A percentile compares a stretch with the other conserved stretches of the same genome.
Conservation (phyloP, 1,140 invertebrate species). For the Paraescarpia echinospica region DNA sequence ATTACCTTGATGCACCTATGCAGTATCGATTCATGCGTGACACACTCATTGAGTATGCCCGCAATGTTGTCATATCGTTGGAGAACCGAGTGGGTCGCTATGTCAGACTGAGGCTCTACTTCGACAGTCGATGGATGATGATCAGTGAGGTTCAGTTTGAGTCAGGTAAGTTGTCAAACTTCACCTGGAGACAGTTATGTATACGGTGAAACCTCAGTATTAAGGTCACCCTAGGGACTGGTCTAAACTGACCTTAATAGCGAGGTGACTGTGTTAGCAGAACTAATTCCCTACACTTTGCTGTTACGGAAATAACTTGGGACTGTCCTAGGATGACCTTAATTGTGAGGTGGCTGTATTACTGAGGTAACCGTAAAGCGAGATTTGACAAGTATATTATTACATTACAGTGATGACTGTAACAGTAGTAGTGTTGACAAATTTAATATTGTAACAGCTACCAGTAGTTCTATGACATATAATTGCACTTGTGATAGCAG, state of each 20-base stretch:
- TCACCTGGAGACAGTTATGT: neutral
- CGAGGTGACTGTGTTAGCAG: neutral
- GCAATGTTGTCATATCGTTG: conserved; percentile 13
- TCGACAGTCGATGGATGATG: conserved; percentile 84
- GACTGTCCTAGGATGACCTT: too few relatives aligned
- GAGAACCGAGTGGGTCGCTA: conserved; percentile 69
- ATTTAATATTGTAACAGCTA: neutral
- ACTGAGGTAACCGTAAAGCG: too few relatives aligned
- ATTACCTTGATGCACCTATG: conserved; percentile 67
- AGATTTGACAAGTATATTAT: neutral
- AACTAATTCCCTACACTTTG: neutral
- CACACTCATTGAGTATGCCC: conserved; percentile 71
- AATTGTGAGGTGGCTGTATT: too few relatives aligned
- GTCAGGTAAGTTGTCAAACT: conserved; percentile 44
- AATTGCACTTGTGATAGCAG: neutral
- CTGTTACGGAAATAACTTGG: neutral
- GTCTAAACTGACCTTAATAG: neutral
- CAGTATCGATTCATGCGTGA: conserved; percentile 74
- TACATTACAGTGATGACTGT: neutral
- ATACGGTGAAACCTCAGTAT: neutral
- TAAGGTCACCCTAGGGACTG: neutral
- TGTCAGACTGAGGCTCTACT: conserved; percentile 79
- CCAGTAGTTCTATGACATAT: neutral
- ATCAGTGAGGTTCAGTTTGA: conserved; percentile 75
- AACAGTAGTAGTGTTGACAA: neutral